Percentiles rank a stretch among this genome's conserved stretches.
Evolutionary conservation across 2,888 invertebrate species (phyloP).

Genomic region (Gisinianus flammeolus): DNA sequence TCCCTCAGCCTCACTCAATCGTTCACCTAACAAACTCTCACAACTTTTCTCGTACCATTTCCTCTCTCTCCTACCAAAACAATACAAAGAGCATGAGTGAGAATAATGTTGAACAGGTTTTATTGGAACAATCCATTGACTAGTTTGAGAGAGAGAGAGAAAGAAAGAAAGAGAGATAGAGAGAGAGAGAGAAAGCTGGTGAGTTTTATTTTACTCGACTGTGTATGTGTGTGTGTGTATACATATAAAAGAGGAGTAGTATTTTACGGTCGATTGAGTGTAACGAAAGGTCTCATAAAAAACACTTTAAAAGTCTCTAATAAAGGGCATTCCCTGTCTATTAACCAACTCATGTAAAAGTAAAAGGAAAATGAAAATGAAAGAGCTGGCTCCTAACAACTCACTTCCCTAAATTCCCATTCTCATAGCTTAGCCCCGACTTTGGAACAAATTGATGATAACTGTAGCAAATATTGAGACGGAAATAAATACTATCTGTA

Average conservation of each 20-base stretch:
- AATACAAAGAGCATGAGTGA: neutral
- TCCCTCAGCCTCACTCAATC: too few relatives aligned
- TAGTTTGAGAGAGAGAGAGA: neutral
- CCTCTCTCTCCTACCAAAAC: too few relatives aligned
- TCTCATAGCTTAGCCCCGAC: too few relatives aligned
- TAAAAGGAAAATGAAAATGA: neutral
- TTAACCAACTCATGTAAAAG: neutral
- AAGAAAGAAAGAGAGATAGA: neutral
- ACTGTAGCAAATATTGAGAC: too few relatives aligned
- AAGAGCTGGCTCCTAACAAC: too few relatives aligned
- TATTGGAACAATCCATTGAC: neutral
- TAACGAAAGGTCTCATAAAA: constrained; percentile 18
- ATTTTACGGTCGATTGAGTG: constrained; percentile 20
- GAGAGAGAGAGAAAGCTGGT: neutral
- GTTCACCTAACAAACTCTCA: too few relatives aligned
- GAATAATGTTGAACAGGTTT: neutral
- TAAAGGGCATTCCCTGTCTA: constrained; percentile 9
- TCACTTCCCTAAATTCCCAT: too few relatives aligned
- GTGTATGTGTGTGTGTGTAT: too few relatives aligned
- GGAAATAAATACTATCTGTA: too few relatives aligned
- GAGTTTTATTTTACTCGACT: neutral
- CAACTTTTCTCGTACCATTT: too few relatives aligned
- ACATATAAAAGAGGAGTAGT: too few relatives aligned
- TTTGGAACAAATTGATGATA: too few relatives aligned
- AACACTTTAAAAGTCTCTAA: constrained; percentile 31